Percentiles rank a stretch among this genome's conserved stretches.
Evolutionary conservation across 1,140 invertebrate genomes (phyloP).

Genomic region (Neodiprion virginianus): DNA sequence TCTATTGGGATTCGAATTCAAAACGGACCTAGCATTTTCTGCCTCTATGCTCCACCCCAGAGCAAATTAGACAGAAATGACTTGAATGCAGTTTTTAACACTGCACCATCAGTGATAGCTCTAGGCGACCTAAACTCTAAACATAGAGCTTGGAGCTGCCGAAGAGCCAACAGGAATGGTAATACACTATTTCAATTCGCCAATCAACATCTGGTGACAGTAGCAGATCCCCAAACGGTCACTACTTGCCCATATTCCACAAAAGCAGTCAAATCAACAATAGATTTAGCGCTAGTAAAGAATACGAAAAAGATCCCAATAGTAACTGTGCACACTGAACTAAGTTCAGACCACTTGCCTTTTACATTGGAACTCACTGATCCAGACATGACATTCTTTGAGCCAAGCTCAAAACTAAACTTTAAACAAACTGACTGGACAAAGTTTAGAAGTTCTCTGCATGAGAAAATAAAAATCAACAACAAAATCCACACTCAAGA

Average conservation of each 20-base stretch:
- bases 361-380: not conserved
- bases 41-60: slow-evolving; percentile 21
- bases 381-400: not conserved
- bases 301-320: slow-evolving; percentile 7
- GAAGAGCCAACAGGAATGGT: slow-evolving; percentile 22
- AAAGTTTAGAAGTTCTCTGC: slow-evolving; percentile 23
- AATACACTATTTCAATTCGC: slow-evolving; percentile 15
- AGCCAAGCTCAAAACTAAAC: slow-evolving; percentile 10
- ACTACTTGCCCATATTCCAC: slow-evolving; percentile 14
- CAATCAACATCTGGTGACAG: not conserved
- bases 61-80: slow-evolving; percentile 19
- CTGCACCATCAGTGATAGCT: slow-evolving; percentile 9
- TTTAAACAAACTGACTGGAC: slow-evolving; percentile 27
- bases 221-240: slow-evolving; percentile 3
- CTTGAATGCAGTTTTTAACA: slow-evolving; percentile 24
- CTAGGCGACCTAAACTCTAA: slow-evolving; percentile 32
- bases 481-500: not conserved
- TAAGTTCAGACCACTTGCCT: slow-evolving; percentile 29
- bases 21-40: slow-evolving; percentile 19
- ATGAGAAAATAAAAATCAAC: slow-evolving; percentile 15
- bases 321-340: slow-evolving; percentile 22
- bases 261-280: not conserved
- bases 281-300: slow-evolving; percentile 20
- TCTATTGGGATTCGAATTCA: slow-evolving; percentile 26
- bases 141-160: slow-evolving; percentile 28